Base-by-base conservation (phyloP, 2,888 invertebrate species). In the Anthophora plumipes region DNA sequence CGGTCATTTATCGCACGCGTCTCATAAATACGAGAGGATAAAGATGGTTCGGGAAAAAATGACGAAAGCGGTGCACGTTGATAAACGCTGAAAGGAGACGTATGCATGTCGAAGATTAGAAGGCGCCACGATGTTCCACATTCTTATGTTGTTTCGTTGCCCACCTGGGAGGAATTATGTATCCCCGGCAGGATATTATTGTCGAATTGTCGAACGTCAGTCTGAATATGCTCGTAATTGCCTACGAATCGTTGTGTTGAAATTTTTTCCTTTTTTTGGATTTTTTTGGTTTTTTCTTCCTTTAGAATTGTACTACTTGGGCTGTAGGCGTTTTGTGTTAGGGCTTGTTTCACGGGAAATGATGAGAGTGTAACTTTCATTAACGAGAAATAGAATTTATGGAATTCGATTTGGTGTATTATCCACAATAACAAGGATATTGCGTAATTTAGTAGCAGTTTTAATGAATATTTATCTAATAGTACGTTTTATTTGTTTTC, bases 11-110 rank as follows among this genome's bases (percentile, higher is more conserved):
- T 54, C 63, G 66, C 8, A n/a, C n/a, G 52, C 72, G 68, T 64
- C 82, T 79, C 77, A 74, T 84, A 80, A 85, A 83, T 60, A 78
- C 74, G 71, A 52, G 50, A 70, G 81, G 81, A 12, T 74, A 70
- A 14, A 20, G 71, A 64, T 73, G 68, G 60, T 25, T 9, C 11
- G 77, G 52, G 31, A 31, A 85, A 84, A 82, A 83, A 81, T 85
- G 85, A 85, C 80, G 83, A 76, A 80, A 83, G n/a, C 59, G 75
- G 76, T 69, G n/a, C 5, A 8, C 17, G 54, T 22, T 61, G 84
- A 73, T 71, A 73, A 55, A 77, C 60, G n/a, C 41, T n/a, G 50
- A 46, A 25, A 14, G 12, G 48, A 39, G 25, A 67, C 54, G 20
- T 69, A n/a, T 50, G 46, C 50, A 46, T 25, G 43, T 25, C 54